Conservation (phyloP, 2,113 vertebrate species). For the Spea bombifrons region DNA sequence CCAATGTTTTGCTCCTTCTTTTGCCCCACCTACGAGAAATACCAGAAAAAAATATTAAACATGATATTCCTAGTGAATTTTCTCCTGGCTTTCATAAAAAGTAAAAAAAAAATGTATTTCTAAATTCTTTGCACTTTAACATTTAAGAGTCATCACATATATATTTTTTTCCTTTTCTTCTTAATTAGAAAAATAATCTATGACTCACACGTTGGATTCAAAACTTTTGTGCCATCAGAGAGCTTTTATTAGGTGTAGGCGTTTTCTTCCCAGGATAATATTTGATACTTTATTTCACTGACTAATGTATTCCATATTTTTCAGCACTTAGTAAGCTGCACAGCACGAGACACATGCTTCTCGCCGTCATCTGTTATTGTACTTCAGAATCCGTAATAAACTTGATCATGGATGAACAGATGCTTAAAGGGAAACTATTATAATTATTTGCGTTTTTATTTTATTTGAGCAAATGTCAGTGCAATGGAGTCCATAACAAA, state of each 20-base stretch:
- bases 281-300: constrained; percentile 54
- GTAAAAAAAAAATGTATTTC: not conserved
- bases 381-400: constrained; percentile 42
- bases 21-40: not conserved
- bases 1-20: not conserved
- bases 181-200: constrained; percentile 39
- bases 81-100: not conserved
- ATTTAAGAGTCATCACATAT: constrained; percentile 33
- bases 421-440: constrained; percentile 7
- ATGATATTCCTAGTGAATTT: not conserved
- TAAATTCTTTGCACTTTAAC: constrained; percentile 26
- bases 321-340: constrained; percentile 26
- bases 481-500: no score
- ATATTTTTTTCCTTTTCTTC: constrained; percentile 34
- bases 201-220: constrained; percentile 55
- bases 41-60: not conserved
- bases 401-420: constrained; percentile 35
- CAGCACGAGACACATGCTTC: constrained; percentile 5
- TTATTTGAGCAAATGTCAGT: no score
- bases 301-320: constrained; percentile 53
- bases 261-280: constrained; percentile 49
- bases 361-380: constrained; percentile 41
- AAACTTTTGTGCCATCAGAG: constrained; percentile 48
- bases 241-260: constrained; percentile 52
- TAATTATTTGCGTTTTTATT: not conserved